phyloP scores from a whole-genome alignment of 2,113 vertebrate genomes.

The Haemorhous mexicanus region DNA sequence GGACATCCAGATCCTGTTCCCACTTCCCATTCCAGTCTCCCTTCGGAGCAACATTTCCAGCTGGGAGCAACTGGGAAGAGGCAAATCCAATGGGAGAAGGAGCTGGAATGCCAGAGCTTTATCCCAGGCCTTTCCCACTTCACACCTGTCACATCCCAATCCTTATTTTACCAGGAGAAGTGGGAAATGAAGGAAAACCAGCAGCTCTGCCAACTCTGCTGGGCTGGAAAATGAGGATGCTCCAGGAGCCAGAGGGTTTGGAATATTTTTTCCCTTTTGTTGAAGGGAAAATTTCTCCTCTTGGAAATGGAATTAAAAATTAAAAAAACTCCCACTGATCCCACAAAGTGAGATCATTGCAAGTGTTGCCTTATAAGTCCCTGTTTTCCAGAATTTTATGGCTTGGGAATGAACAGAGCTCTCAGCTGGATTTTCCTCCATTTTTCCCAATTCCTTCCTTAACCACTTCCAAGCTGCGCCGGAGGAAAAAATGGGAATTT shows the following conservation, averaged over 20 bases:
- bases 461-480: neutral
- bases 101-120: neutral
- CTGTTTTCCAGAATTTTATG: conserved; percentile 1
- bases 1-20: neutral
- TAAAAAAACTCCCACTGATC: neutral
- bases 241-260: neutral
- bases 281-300: neutral
- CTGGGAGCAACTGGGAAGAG: neutral
- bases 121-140: neutral
- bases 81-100: neutral
- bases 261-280: neutral
- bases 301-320: conserved; percentile 3
- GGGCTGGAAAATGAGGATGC: neutral
- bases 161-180: neutral
- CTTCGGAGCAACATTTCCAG: neutral
- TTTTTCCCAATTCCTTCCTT: neutral
- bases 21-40: neutral
- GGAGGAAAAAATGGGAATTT: neutral
- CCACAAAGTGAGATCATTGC: neutral
- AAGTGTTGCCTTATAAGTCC: conserved; percentile 50
- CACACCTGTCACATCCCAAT: neutral
- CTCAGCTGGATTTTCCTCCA: neutral
- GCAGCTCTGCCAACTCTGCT: neutral
- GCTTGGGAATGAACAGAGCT: neutral
- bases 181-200: neutral